Percentiles rank a stretch among this genome's conserved stretches.
phyloP scores from a whole-genome alignment of 92 coral and sea anemone species.

The Siderastrea siderea region DNA sequence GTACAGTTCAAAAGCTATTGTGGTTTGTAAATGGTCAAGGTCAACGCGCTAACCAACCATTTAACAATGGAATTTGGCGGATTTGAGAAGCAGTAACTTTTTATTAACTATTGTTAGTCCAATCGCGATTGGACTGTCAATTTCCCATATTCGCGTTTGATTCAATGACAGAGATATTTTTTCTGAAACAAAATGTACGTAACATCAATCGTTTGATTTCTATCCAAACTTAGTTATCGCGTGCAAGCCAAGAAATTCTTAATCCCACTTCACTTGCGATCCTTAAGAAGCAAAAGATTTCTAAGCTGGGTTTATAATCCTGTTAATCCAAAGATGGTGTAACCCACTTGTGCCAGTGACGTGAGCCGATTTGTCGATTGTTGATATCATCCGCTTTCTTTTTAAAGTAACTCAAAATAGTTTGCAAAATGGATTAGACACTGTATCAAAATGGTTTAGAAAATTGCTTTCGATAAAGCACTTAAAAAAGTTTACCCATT shows the following conservation, averaged over 20 bases:
- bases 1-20: too few relatives aligned
- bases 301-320: not conserved
- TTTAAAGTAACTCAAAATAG: not conserved
- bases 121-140: too few relatives aligned
- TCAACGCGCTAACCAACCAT: too few relatives aligned
- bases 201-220: not conserved
- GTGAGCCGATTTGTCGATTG: not conserved
- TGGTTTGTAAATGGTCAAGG: too few relatives aligned
- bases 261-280: not conserved
- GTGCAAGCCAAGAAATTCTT: not conserved
- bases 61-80: too few relatives aligned
- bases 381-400: not conserved
- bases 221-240: not conserved
- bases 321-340: not conserved
- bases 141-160: too few relatives aligned
- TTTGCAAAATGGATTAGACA: slow-evolving; percentile 1
- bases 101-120: too few relatives aligned
- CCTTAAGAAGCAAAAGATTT: slow-evolving; percentile 1
- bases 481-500: not conserved
- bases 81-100: too few relatives aligned
- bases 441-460: not conserved
- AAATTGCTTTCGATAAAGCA: not conserved
- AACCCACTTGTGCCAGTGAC: not conserved
- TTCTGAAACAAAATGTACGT: too few relatives aligned
- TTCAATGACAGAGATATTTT: too few relatives aligned